Evolutionary conservation across 2,888 invertebrate genomes (phyloP), one percentile per base, ranked within the genome.

Genomic region (Tuberolachnus salignus): DNA sequence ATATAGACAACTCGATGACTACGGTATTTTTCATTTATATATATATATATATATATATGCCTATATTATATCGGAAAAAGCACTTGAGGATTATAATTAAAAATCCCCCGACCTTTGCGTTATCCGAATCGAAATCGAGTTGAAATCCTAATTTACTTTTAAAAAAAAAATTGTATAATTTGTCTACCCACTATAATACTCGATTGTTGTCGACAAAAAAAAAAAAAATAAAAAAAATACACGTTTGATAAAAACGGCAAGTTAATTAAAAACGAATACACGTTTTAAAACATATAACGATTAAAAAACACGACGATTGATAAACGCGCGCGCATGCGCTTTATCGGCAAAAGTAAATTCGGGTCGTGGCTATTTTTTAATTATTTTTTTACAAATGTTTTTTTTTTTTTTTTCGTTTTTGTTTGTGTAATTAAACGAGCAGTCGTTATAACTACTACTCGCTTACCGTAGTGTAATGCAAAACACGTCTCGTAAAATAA

Each of bases 81-180:
- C 63, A 53, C 73, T 63, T 23, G 21, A 73, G 73, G n/a, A 73
- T 73, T 73, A 73, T 21, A n/a, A n/a, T n/a, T n/a, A n/a, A n/a
- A n/a, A n/a, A n/a, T n/a, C n/a, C n/a, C n/a, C n/a, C n/a, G n/a
- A n/a, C n/a, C n/a, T n/a, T n/a, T n/a, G n/a, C n/a, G n/a, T n/a
- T n/a, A n/a, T n/a, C n/a, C n/a, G n/a, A n/a, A n/a, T n/a, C n/a
- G n/a, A n/a, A n/a, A n/a, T n/a, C n/a, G n/a, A n/a, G n/a, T n/a
- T 34, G 6, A 34, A 34, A 34, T 34, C 34, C 34, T 34, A 34
- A n/a, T n/a, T n/a, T n/a, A n/a, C n/a, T n/a, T n/a, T n/a, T 34
- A 34, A 34, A 34, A 34, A 34, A 34, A 34, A 34, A 34, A 34
- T 4, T 34, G 34, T 4, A 34, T n/a, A n/a, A n/a, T n/a, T n/a